Base-by-base conservation (phyloP, 2,888 invertebrate species). In the Oxytorus armatus region DNA sequence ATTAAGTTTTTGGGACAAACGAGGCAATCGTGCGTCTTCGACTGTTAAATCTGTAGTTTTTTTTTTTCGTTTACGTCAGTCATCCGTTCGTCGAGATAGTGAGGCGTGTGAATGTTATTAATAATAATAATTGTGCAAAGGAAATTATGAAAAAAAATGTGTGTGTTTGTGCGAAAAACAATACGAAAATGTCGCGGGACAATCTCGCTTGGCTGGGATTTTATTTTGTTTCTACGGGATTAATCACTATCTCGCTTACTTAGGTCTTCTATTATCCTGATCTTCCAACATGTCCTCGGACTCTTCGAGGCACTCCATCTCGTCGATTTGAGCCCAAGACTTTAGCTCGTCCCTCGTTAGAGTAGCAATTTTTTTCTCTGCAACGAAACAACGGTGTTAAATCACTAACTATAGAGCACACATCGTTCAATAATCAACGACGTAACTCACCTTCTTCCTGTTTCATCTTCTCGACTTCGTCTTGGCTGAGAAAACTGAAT, bases 381-480 rank as follows among this genome's bases (percentile, higher is more conserved):
- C 51, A 77, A 55, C 7, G 0, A 44, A 33, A 66, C n/a, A 23
- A 70, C 14, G 1, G 10, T 39, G 42, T 65, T 33, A 47, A 49
- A 16, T 33, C 14, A 3, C 8, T 23, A 42, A n/a, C 1, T 47
- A 16, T 14, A 16, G 21, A 18, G 49, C 3, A 7, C 18, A 7
- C 36, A 36, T 3, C 4, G 36, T 36, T 36, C 5, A 36, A 36
- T 36, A 5, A 5, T 29, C 29, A 4, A 4, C 29, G 3, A 5
- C 3, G 29, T 42, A 61, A 23, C 7, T 47, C 3, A 92, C 94
- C 94, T 94, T 98, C 98, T 93, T 98, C 98, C 90, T 97, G 97
- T 93, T 96, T 97, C 94, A 98, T 95, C 93, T 97, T 96, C 93
- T 97, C 97, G 89, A 98, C 95, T 94, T 98, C 98, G 93, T 97